Evolutionary conservation across 2,797 vertebrate species (phyloP).

Genomic region (Masticophis lateralis): DNA sequence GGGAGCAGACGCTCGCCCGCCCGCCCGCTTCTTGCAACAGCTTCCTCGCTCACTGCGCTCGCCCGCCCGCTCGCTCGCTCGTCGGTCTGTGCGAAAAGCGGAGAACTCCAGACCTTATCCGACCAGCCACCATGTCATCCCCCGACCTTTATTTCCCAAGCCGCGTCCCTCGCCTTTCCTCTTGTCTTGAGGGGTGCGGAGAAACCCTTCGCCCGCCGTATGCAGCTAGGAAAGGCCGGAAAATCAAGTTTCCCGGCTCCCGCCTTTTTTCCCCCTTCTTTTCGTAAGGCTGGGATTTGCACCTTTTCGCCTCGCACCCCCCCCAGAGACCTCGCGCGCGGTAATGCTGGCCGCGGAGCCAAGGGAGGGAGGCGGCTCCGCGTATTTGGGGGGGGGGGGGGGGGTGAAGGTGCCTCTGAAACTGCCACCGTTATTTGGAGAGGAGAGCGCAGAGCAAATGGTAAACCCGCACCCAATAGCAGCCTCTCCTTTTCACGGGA

Average conservation of each 20-base stretch:
- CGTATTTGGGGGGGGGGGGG: rapidly evolving
- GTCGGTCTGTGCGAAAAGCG: slow-evolving; percentile 11
- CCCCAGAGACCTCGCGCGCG: no score
- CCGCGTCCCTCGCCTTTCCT: slow-evolving; percentile 45
- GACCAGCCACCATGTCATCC: neutral
- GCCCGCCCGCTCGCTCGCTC: neutral
- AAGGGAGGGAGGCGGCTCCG: neutral
- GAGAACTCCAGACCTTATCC: slow-evolving; percentile 26
- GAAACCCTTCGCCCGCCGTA: neutral
- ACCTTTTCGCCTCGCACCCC: neutral
- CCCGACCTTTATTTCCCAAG: neutral
- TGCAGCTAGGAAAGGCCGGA: neutral
- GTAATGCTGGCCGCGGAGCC: neutral
- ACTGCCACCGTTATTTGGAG: neutral
- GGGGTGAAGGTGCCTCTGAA: neutral
- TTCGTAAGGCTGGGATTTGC: neutral
- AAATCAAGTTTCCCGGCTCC: slow-evolving; percentile 23
- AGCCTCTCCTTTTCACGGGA: neutral
- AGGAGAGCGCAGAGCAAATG: neutral
- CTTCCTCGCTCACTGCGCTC: neutral
- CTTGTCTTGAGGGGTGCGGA: neutral
- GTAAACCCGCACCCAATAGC: neutral
- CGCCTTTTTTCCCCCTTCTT: neutral
- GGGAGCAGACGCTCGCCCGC: slow-evolving; percentile 13
- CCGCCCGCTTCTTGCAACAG: slow-evolving; percentile 22